Base-by-base conservation (phyloP, 2,888 invertebrate species). In the Himalopsyche japonica region DNA sequence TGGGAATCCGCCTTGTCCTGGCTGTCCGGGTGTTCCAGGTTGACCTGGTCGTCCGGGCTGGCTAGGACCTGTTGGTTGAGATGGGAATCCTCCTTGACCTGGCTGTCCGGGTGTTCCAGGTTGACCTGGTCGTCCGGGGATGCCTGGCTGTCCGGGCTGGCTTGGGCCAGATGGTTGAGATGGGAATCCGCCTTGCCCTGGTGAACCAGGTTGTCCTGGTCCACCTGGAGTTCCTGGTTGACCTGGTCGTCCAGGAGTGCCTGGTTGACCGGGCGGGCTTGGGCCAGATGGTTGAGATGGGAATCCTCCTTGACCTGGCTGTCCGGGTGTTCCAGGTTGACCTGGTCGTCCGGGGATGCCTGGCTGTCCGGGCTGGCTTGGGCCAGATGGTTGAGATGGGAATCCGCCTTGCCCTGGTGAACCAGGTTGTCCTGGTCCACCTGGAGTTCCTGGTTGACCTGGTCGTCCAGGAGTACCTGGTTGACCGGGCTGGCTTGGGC, bases 91-190 rank as follows among this genome's bases (percentile, higher is more conserved):
- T 43, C 78, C 32, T 79, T 78, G 34, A 57, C 24, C 49, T 78
- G 82, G 78, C 57, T 78, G 34, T 79, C 24, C 49, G 49, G 82
- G 78, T 48, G 77, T 32, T 77, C 82, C 43, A 37, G n/a, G 47
- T 12, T 32, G 20, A 30, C 48, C 27, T 27, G 47, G 20, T 27
- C 49, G n/a, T n/a, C n/a, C n/a, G n/a, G n/a, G n/a, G n/a, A n/a
- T n/a, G n/a, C n/a, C n/a, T n/a, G n/a, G n/a, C n/a, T n/a, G n/a
- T n/a, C n/a, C n/a, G 15, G 89, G 88, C 8, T 87, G 84, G 27
- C 89, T 87, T 48, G 87, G 87, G 47, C 64, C n/a, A 49, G 87
- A 88, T 70, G 88, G 86, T 82, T 88, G 88, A 81, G 89, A 89
- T 7, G 89, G 88, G 32, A 88, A 85, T 83, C 89, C 84, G 37